Base-by-base conservation (phyloP, 2,888 invertebrate species). In the Drosophila differens region DNA sequence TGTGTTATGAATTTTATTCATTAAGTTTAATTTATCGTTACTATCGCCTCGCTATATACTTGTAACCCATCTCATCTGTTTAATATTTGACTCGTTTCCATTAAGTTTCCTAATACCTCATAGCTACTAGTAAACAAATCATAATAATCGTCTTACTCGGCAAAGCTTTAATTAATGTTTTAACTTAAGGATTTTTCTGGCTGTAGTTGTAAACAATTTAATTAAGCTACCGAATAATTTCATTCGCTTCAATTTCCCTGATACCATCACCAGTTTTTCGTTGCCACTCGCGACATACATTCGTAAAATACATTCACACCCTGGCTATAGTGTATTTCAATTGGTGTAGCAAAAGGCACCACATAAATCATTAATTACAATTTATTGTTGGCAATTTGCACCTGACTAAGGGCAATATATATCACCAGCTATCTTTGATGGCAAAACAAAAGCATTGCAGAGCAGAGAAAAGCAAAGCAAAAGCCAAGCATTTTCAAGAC, bases 311-410 rank as follows among this genome's bases (percentile, higher is more conserved):
- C 30, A 2, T 16, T 7, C 12, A 67, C 25, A 30, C 35, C n/a
- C 39, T n/a, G 30, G 12, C 1, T 1, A 9, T 33, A 74, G 76
- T 7, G 77, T 79, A 60, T 69, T 55, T 37, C 39, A 16, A 60
- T 64, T 14, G 41, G 28, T 30, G 47, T 25, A 62, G 44, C 10
- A 32, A 35, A 32, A 49, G 44, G 30, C 70, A 57, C 14, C 44
- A 30, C 70, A 83, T 83, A 83, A 90, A 87, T 90, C 90, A 89
- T 87, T 89, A 89, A 87, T 86, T 77, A 89, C 82, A 89, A 88
- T 90, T 87, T 87, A 87, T 89, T 83, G 83, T 74, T 79, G 71
- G 75, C 90, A 90, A 80, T 87, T 87, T 83, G 83, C 87, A 87
- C 87, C 87, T 90, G 77, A 75, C 84, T 76, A 66, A 68, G 58